Evolutionary conservation across 2,113 vertebrate genomes (phyloP).

Genomic region (Haplochromis burtoni): DNA sequence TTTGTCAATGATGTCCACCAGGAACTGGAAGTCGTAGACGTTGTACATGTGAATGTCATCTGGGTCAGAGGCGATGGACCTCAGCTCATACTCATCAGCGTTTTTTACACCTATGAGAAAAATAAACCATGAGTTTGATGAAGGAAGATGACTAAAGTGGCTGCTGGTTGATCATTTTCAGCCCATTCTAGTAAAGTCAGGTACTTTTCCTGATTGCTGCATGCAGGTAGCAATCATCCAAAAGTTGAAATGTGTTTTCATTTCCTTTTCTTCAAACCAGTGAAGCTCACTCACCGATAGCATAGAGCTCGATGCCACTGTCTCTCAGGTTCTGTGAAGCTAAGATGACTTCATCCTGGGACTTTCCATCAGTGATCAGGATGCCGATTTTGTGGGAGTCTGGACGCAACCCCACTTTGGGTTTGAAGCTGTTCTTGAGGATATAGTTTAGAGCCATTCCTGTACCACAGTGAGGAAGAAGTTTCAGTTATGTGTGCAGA

Average conservation of each 20-base stretch:
- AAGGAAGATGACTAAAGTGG: too few species aligned
- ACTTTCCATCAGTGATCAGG: conserved; percentile 95
- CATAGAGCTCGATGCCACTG: conserved; percentile 85
- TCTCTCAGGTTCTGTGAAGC: conserved; percentile 82
- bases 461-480: background rate
- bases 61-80: conserved; percentile 87
- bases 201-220: background rate
- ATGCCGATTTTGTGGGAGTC: conserved; percentile 87
- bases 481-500: too few species aligned
- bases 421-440: conserved; percentile 81
- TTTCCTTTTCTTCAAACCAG: background rate
- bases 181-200: conserved; percentile 37
- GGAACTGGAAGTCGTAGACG: conserved; percentile 85
- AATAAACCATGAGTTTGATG: background rate
- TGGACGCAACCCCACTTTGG: conserved; percentile 76
- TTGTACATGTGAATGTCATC: conserved; percentile 90
- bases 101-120: conserved; percentile 88
- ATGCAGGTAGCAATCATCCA: background rate
- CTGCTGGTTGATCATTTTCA: too few species aligned
- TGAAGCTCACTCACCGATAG: conserved; percentile 75
- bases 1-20: conserved; percentile 82
- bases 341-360: conserved; percentile 86
- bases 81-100: conserved; percentile 89
- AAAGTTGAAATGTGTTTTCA: background rate
- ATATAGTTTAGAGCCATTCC: background rate